Percentiles rank a stretch among this genome's conserved stretches.
These are phyloP conservation scores for Archaeoteleia sp. DNA, from an alignment of 2,888 invertebrate species.

Conservation along the genomic window DNA sequence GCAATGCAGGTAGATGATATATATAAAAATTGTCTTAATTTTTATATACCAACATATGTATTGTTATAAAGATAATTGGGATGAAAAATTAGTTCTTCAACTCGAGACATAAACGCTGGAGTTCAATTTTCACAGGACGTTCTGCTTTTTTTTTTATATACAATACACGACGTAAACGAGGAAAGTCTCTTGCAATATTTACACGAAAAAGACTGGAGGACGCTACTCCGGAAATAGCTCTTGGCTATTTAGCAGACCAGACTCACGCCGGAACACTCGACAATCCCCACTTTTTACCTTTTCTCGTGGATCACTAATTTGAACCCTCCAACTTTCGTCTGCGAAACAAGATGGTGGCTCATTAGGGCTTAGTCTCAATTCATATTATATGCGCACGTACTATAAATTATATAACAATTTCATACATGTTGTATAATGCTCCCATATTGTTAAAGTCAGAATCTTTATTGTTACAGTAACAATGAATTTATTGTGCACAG, in stretches of 20 bases:
- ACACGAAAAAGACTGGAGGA: slow-evolving; percentile 46
- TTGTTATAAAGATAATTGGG: no score
- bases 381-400: slow-evolving; percentile 7
- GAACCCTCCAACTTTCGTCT: slow-evolving; percentile 39
- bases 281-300: slow-evolving; percentile 35
- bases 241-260: slow-evolving; percentile 55
- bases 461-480: no score
- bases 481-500: no score
- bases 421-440: slow-evolving; percentile 2
- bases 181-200: slow-evolving; percentile 51
- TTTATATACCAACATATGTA: no score
- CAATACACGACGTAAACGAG: slow-evolving; percentile 45
- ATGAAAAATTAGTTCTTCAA: no score
- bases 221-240: slow-evolving; percentile 53
- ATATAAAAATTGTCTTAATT: no score
- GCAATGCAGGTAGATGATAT: no score
- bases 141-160: slow-evolving; percentile 22
- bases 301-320: slow-evolving; percentile 46
- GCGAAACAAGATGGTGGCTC: slow-evolving; percentile 42
- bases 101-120: neutral
- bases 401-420: no score
- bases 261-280: slow-evolving; percentile 44
- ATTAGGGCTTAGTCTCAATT: slow-evolving; percentile 31
- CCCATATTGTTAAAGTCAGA: no score
- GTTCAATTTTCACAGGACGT: slow-evolving; percentile 3